Conservation (phyloP, 2,113 vertebrate genomes). For the Crotalus helleri region DNA sequence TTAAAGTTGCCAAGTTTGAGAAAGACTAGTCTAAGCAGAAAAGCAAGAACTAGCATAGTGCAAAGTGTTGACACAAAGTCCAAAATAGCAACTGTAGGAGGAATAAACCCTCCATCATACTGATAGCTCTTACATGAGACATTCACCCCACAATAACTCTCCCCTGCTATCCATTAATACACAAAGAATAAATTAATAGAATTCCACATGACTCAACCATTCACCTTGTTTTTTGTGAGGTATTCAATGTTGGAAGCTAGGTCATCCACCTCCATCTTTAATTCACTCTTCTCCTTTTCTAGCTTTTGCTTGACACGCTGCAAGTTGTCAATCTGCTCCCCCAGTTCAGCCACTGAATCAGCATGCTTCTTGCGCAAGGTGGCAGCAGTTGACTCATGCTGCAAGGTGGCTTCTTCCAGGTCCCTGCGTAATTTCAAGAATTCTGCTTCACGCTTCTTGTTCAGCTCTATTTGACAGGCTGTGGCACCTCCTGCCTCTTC, state of each 20-base stretch:
- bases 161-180: background rate
- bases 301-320: constrained; percentile 90
- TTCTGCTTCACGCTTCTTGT: constrained; percentile 84
- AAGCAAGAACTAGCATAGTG: background rate
- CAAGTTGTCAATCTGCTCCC: constrained; percentile 88
- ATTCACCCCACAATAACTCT: background rate
- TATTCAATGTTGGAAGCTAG: constrained; percentile 83
- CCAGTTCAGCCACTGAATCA: constrained; percentile 77
- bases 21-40: background rate
- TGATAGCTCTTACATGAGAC: background rate
- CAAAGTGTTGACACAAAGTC: background rate
- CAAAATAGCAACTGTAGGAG: background rate
- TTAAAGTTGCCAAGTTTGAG: background rate
- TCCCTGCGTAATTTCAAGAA: constrained; percentile 84
- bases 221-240: constrained; percentile 85
- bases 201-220: constrained; percentile 39
- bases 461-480: constrained; percentile 80
- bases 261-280: constrained; percentile 89
- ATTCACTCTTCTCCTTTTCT: constrained; percentile 88
- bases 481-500: constrained; percentile 87
- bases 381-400: constrained; percentile 78
- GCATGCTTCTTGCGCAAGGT: constrained; percentile 85
- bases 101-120: background rate
- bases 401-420: constrained; percentile 85
- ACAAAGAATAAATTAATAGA: background rate